phyloP scores from a whole-genome alignment of 1,140 invertebrate genomes.

The Schlechtendalia chinensis region DNA sequence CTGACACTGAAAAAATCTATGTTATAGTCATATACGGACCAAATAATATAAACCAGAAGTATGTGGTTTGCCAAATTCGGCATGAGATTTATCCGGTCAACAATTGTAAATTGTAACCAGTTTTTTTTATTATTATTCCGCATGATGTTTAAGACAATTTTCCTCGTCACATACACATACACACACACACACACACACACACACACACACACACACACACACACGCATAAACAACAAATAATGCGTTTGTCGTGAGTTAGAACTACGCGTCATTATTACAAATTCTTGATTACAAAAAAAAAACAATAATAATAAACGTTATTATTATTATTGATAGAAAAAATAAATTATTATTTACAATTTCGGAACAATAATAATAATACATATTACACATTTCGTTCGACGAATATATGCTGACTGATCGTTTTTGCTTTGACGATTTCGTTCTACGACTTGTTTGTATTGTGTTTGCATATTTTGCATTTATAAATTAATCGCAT shows the following conservation, averaged over 20 bases:
- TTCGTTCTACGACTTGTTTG: not conserved
- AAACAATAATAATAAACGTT: not conserved
- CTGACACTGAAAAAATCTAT: conserved; percentile 1
- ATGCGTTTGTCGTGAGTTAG: not conserved
- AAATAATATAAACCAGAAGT: conserved; percentile 30
- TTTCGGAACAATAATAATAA: conserved; percentile 5
- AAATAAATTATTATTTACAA: conserved; percentile 5
- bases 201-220: no score
- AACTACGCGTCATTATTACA: not conserved
- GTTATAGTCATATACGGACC: conserved; percentile 1
- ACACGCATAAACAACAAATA: not conserved
- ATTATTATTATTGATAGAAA: no score
- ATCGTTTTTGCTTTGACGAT: not conserved
- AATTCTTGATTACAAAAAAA: conserved; percentile 9
- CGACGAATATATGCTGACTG: not conserved
- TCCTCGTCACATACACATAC: conserved; percentile 1
- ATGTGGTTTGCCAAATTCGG: conserved; percentile 38
- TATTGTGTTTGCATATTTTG: not conserved
- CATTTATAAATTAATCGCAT: not conserved
- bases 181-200: no score
- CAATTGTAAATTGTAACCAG: conserved; percentile 4
- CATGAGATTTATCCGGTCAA: not conserved
- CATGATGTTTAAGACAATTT: not conserved
- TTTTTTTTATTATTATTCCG: conserved; percentile 6
- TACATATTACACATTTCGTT: not conserved